Base-by-base conservation (phyloP, 2,113 vertebrate genomes). In the Chaenogobius annularis region DNA sequence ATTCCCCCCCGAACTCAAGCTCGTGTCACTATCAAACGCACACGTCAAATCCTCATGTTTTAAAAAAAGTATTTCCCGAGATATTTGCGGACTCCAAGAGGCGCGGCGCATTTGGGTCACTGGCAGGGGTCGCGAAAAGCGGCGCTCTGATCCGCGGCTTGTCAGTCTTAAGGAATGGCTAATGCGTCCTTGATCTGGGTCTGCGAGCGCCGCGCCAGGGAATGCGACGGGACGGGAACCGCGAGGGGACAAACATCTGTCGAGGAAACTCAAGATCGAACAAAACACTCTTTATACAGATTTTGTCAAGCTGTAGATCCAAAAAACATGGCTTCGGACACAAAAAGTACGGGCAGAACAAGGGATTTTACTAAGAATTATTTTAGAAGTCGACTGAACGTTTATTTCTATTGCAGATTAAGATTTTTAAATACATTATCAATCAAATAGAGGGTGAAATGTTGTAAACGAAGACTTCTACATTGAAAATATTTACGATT, bases 111-210 rank as follows among this genome's bases (percentile, higher is more conserved):
- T 91, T 91, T 89, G 88, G 91, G 90, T 92, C 90, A 92, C 77
- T 92, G 91, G 88, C 88, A 88, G 68, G 64, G 85, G 81, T 87
- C 72, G 76, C 76, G 10, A 69, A 81, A 83, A 73, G 72, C 64
- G n/a, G 15, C n/a, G 43, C 74, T 85, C 76, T 89, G 84, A 92
- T 90, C 83, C 88, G 84, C 82, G 61, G 77, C 79, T 82, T 85
- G 90, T 90, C 83, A 83, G 87, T 88, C 88, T 92, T 91, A 90
- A 90, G 87, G 90, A 92, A 92, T 92, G 81, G 75, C 85, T 92
- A 91, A 92, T 92, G 89, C 88, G 89, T 84, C 88, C 88, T 92
- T 91, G 91, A 92, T 91, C 11, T 85, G 83, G 86, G 75, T 84
- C 82, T 80, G 77, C 62, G 74, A 85, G 86, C 83, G 90, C 78